Evolutionary conservation across 2,888 invertebrate genomes (phyloP), one percentile per base, ranked within the genome.

Genomic region (Listrodromus nycthemerus): DNA sequence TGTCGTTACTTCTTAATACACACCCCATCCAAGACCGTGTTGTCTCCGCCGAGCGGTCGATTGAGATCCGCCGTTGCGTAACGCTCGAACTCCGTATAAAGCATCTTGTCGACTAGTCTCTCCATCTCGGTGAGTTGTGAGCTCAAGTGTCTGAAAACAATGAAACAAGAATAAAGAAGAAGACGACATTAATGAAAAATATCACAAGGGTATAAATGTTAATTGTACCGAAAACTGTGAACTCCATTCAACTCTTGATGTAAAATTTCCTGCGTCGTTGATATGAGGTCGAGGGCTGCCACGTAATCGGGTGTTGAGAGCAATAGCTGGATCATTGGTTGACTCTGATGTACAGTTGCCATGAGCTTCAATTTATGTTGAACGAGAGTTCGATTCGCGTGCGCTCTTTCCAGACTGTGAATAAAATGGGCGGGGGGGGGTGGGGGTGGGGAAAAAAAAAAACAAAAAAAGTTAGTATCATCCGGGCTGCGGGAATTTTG

Each of bases 231-330:
- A 90, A 99, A 98, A 92, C 99, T 98, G 90, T 98, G 98, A 67
- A 99, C 96, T 19, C 99, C 99, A 85, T 97, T 96, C 61, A 99
- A 95, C 92, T 98, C 98, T 88, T 97, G 97, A 10, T 96, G 95
- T 48, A 99, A 95, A 77, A 99, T 97, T 93, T 98, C 98, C 94
- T 99, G 98, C 1, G 99, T 99, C 3, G 98, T 98, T 87, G 97
- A 96, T 88, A 99, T 99, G 83, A 99, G 95, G 94, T 99, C 99
- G 83, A 99, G 94, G 0, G 99, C 99, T 55, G 98, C 99, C 50
- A 99, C 98, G 95, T 98, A 99, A 94, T 99, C 99, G 85, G 98
- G 98, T 10, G 98, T 98, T 84, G 98, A 98, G 63, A 99, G 94
- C 69, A 99, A 94, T 77, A 98, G 95, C 93, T 99, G 99, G 90